Conservation (phyloP, 2,113 vertebrate species). For the Triplophysa dalaica region DNA sequence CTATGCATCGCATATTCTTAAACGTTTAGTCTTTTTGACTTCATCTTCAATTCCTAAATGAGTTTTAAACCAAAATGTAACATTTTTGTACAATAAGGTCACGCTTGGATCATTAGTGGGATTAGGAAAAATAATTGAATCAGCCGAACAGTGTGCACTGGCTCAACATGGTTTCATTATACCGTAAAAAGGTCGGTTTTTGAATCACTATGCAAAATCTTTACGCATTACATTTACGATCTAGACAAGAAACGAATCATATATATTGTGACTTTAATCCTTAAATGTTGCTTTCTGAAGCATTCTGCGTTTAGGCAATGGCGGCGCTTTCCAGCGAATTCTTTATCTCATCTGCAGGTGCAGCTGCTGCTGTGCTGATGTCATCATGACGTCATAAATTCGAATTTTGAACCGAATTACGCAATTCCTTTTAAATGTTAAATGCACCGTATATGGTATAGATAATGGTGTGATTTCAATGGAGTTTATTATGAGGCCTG, state of each 20-base stretch:
- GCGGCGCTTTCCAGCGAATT: constrained; percentile 79
- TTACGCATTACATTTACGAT: background rate
- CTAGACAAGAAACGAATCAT: background rate
- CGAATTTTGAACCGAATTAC: background rate
- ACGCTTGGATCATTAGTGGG: background rate
- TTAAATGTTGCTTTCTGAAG: background rate
- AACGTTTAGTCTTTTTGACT: too few species aligned
- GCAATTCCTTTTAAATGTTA: background rate
- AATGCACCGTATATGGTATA: background rate
- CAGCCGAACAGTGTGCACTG: background rate
- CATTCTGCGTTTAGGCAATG: constrained; percentile 58
- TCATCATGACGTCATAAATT: background rate
- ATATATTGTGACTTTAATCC: background rate
- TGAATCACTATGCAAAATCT: constrained; percentile 3
- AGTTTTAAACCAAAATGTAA: background rate
- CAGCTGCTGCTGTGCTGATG: constrained; percentile 58
- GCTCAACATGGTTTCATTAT: constrained; percentile 1
- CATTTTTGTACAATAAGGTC: background rate
- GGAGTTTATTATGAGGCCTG: background rate
- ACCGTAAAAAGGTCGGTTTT: background rate
- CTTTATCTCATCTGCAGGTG: constrained; percentile 63
- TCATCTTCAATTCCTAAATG: too few species aligned
- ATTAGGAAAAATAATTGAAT: background rate
- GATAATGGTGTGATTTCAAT: background rate
- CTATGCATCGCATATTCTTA: too few species aligned